phyloP scores from a whole-genome alignment of 2,888 invertebrate species.

The Dysmachus trigonus region DNA sequence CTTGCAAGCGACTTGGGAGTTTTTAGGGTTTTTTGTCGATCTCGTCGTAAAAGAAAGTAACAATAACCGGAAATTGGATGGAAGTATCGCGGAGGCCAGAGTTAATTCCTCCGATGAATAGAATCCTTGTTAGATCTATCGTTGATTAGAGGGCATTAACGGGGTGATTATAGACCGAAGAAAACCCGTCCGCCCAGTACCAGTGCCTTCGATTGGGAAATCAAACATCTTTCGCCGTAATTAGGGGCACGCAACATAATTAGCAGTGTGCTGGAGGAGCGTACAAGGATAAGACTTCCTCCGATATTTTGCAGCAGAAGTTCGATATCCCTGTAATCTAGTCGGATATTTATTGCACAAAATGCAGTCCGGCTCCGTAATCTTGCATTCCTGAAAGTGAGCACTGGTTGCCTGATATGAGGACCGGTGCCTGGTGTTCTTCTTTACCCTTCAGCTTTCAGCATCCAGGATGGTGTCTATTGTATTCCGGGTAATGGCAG shows the following conservation, averaged over 20 bases:
- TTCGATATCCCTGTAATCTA: neutral
- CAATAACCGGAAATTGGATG: conserved; percentile 1
- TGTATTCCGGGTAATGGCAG: conserved; percentile 36
- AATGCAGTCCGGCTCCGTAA: neutral
- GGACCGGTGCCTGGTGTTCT: neutral
- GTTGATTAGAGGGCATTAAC: conserved; percentile 16
- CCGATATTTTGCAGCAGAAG: neutral
- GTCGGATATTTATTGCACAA: conserved; percentile 21
- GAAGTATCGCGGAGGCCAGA: neutral
- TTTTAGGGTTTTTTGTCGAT: neutral
- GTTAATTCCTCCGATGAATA: neutral
- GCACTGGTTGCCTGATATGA: neutral
- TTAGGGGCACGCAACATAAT: conserved; percentile 53
- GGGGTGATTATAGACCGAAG: conserved; percentile 5
- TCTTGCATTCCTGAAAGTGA: neutral
- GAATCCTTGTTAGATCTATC: conserved; percentile 15
- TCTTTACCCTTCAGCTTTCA: conserved; percentile 7
- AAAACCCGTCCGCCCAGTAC: conserved; percentile 30
- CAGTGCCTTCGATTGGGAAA: conserved; percentile 51
- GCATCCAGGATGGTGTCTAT: neutral
- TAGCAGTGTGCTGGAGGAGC: conserved; percentile 46
- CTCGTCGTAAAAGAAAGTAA: neutral
- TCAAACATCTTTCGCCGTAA: conserved; percentile 58
- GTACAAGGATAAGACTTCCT: conserved; percentile 43
- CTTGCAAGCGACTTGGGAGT: neutral